Evolutionary conservation across 2,888 invertebrate species (phyloP).

Genomic region (Troides aeacus): DNA sequence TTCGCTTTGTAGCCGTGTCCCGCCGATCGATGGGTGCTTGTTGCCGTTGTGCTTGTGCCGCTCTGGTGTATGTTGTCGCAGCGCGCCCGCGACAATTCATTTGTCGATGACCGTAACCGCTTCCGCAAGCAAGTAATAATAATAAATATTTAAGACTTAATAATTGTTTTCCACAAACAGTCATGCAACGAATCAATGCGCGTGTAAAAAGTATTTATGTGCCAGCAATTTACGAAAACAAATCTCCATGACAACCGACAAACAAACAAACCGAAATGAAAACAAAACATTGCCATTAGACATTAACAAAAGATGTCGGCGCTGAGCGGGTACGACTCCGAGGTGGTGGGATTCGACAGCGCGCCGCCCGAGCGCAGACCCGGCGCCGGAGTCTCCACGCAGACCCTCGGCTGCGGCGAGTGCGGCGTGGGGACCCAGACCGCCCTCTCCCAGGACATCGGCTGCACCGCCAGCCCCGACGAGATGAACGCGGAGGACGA

Average conservation of each 20-base stretch:
- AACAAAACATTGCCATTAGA: slow-evolving; percentile 9
- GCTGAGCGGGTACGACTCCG: slow-evolving; percentile 67
- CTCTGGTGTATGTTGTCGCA: too few relatives aligned
- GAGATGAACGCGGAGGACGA: slow-evolving; percentile 51
- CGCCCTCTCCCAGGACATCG: slow-evolving; percentile 44
- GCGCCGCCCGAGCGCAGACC: slow-evolving; percentile 42
- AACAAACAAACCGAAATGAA: slow-evolving; percentile 32
- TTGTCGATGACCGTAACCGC: too few relatives aligned
- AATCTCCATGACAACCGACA: slow-evolving; percentile 34
- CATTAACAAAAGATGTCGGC: slow-evolving; percentile 48
- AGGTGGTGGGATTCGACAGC: slow-evolving; percentile 62
- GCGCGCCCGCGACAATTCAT: too few relatives aligned
- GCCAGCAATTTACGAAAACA: slow-evolving; percentile 5
- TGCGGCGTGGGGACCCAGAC: slow-evolving; percentile 53
- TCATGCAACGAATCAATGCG: too few relatives aligned
- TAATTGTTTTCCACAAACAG: too few relatives aligned
- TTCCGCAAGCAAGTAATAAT: too few relatives aligned
- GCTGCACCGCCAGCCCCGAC: slow-evolving; percentile 48
- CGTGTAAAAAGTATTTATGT: slow-evolving; percentile 12
- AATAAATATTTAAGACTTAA: too few relatives aligned
- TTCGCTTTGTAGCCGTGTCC: too few relatives aligned
- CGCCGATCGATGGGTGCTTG: too few relatives aligned
- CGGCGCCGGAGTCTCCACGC: slow-evolving; percentile 48
- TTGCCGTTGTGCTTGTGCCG: too few relatives aligned
- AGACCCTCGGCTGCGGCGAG: slow-evolving; percentile 57